Evolutionary conservation across 2,113 vertebrate species (phyloP).

Genomic region (Coptodon bakossiorum): DNA sequence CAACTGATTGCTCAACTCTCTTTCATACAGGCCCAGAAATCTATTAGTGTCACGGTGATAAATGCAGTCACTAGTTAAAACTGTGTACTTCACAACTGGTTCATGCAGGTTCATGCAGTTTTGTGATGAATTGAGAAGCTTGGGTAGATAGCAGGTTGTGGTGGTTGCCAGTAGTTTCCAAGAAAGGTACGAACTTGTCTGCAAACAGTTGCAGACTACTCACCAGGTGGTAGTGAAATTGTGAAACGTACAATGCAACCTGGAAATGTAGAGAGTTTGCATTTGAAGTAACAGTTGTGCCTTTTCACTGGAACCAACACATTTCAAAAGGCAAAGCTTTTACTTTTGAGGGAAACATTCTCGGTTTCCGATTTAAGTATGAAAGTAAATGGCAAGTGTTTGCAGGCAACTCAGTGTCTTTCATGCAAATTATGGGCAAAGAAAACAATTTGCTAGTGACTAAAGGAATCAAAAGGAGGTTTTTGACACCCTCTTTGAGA

Average conservation of each 20-base stretch:
- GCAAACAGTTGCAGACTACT: not conserved
- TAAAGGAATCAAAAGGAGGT: rapidly evolving
- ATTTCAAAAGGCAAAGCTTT: not conserved
- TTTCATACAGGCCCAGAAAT: not conserved
- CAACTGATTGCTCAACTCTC: not conserved
- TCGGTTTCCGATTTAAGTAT: not conserved
- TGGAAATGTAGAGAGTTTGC: not conserved
- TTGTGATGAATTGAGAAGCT: not conserved
- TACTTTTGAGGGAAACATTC: not conserved
- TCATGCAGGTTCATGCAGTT: rapidly evolving
- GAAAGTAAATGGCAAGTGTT: not conserved
- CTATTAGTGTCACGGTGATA: not conserved
- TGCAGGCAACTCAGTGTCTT: rapidly evolving
- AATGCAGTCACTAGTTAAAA: not conserved
- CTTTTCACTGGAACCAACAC: not conserved
- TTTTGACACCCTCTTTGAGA: not conserved
- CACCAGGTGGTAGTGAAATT: not conserved
- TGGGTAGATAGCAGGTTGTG: not conserved
- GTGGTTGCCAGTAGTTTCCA: not conserved
- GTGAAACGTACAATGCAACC: not conserved
- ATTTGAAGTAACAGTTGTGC: not conserved
- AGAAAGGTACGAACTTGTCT: not conserved
- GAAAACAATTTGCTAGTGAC: not conserved
- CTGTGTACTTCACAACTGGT: not conserved
- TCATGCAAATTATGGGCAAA: not conserved